Base-by-base conservation (phyloP, 2,797 vertebrate species). In the Pristis pectinata region DNA sequence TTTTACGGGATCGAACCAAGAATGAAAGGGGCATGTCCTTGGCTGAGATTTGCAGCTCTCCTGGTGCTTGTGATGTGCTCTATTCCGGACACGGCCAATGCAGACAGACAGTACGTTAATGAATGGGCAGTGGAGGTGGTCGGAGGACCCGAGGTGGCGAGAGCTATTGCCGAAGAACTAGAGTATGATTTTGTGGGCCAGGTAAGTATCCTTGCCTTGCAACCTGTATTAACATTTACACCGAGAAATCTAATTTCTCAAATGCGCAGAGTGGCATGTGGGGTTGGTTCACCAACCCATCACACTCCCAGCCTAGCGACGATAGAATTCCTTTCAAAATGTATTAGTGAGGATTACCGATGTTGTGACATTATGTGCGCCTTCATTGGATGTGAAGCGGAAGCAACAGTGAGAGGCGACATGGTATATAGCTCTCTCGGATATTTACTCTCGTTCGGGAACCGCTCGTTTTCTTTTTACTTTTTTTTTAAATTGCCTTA, bases 71-170 rank as follows among this genome's bases (percentile, higher is more conserved):
- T 96, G 95, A 95, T 95, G 95, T 96, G 97, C 95, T 95, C 96
- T 95, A 95, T 96, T 64, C 95, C 95, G 95, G 96, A 95, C 94
- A 95, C 95, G 64, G 95, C 96, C 95, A 95, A 80, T 95, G 96
- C 96, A 91, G 98, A 98, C 96, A 97, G 97, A 49, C 98, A 98
- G 95, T 99, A 99, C 96, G 97, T 99, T 95, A 99, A 99, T 97
- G 98, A 99, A 97, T 99, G 99, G 99, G 99, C 99, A 11, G 99
- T 99, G 94, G 98, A 99, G 97, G 97, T 99, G 95, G 98, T 98
- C 0, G 98, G 98, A 41, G 99, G 99, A 2, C 95, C 96, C 49
- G 97, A 97, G 13, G 98, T 98, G 44, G 99, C 99, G 22, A 96
- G 96, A 95, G 97, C 96, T 95, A 98, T 99, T 95, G 98, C 99